These are phyloP conservation scores for Hetaerina titia DNA, from an alignment of 2,888 invertebrate genomes.

Conservation along the genomic window DNA sequence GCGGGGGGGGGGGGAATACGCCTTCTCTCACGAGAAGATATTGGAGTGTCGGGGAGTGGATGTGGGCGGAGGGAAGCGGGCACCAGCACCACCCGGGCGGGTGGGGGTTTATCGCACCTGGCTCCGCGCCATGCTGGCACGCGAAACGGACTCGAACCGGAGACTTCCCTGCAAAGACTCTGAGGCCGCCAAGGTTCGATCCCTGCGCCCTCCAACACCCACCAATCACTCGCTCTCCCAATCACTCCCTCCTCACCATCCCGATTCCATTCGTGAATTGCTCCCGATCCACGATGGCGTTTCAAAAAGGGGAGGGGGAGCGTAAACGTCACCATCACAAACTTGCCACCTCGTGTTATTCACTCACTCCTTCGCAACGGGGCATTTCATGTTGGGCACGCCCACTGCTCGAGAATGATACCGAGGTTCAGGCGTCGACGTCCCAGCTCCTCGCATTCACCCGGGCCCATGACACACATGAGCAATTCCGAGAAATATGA, in stretches of 20 bases:
- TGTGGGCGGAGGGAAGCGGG: not conserved
- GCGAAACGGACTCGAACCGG: constrained; percentile 42
- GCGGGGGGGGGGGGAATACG: not conserved
- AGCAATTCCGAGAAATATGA: not conserved
- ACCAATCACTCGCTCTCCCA: not conserved
- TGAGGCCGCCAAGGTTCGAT: constrained; percentile 29
- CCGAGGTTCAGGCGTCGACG: not conserved
- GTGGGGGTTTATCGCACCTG: not conserved
- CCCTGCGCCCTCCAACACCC: not conserved
- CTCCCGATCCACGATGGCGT: not conserved
- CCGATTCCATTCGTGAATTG: not conserved
- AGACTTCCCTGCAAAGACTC: not conserved
- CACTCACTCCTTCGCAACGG: not conserved
- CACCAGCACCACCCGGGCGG: not conserved
- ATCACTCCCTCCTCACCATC: not conserved
- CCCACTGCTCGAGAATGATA: not conserved
- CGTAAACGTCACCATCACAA: not conserved
- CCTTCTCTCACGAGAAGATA: not conserved
- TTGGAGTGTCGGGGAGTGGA: not conserved
- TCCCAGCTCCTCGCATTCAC: not conserved
- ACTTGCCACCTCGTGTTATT: not conserved
- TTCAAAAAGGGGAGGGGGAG: not conserved
- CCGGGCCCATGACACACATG: not conserved
- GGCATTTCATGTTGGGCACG: not conserved
- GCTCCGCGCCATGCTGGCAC: constrained; percentile 40